Percentiles rank a stretch among this genome's conserved stretches.
phyloP scores from a whole-genome alignment of 92 coral and sea anemone genomes.

The Parazoanthus swiftii region DNA sequence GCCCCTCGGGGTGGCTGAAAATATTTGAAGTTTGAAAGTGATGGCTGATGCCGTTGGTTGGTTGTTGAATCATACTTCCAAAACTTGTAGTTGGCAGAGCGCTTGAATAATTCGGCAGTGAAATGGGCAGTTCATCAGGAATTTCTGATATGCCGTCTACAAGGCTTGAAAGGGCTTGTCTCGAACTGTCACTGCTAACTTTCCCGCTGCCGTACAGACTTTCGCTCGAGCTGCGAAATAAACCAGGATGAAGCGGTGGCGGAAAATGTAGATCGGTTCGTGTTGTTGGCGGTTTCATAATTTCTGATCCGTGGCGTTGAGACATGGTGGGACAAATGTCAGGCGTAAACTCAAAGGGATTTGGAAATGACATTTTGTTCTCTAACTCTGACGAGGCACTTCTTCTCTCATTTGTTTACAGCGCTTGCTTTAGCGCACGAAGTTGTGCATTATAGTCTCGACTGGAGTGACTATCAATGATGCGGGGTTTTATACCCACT shows the following conservation, averaged over 20 bases:
- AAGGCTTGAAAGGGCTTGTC: constrained; percentile 45
- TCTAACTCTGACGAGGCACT: constrained; percentile 16
- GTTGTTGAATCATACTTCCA: constrained; percentile 37
- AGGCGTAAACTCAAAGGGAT: constrained; percentile 67
- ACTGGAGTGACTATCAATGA: constrained; percentile 55
- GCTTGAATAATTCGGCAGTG: constrained; percentile 49
- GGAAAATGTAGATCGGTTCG: constrained; percentile 51
- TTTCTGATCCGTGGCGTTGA: constrained; percentile 77
- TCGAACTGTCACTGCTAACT: constrained; percentile 48
- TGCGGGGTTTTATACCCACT: constrained; percentile 78
- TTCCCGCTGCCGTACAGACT: constrained; percentile 44
- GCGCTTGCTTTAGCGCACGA: constrained; percentile 37
- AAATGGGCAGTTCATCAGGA: constrained; percentile 72
- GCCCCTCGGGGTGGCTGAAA: constrained; percentile 45
- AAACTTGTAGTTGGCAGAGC: constrained; percentile 43
- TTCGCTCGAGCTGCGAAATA: constrained; percentile 35
- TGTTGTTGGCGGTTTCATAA: constrained; percentile 63
- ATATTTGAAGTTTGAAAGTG: constrained; percentile 54
- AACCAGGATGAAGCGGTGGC: constrained; percentile 64
- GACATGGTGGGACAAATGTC: constrained; percentile 62
- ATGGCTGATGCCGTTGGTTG: constrained; percentile 40
- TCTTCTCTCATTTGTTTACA: constrained; percentile 37
- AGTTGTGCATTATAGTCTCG: constrained; percentile 38
- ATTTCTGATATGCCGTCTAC: constrained; percentile 74
- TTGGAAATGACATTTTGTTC: constrained; percentile 74